These are phyloP conservation scores for Adelges cooleyi DNA, from an alignment of 1,140 invertebrate genomes.

Conservation along the genomic window DNA sequence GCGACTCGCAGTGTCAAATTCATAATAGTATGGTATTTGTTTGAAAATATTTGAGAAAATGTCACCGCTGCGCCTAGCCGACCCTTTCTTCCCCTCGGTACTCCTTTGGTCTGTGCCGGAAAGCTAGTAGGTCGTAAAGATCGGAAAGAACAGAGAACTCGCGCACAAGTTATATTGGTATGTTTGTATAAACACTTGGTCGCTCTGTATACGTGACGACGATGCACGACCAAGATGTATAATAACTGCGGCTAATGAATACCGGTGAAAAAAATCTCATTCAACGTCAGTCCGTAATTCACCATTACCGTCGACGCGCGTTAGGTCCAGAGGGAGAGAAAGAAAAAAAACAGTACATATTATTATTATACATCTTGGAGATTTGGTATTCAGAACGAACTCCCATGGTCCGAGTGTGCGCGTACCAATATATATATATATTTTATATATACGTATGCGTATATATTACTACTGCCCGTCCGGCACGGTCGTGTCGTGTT, in stretches of 20 bases:
- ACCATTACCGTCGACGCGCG: constrained; percentile 12
- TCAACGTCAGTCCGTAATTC: constrained; percentile 12
- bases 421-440: not conserved
- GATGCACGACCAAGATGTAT: not conserved
- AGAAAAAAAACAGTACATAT: not conserved
- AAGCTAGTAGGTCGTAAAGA: too few relatives aligned
- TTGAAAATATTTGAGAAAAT: too few relatives aligned
- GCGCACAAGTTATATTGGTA: too few relatives aligned
- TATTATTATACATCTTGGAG: not conserved
- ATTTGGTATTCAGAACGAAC: constrained; percentile 18
- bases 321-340: not conserved
- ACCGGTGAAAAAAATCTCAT: constrained; percentile 4
- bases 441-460: too few relatives aligned
- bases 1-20: too few relatives aligned
- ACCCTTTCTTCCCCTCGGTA: too few relatives aligned
- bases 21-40: too few relatives aligned
- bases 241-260: constrained; percentile 16
- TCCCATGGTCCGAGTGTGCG: not conserved
- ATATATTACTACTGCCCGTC: not conserved
- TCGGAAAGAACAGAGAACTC: too few relatives aligned
- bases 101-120: too few relatives aligned
- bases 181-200: not conserved
- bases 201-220: not conserved
- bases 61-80: too few relatives aligned
- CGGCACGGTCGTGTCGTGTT: not conserved